Percentiles rank a stretch among this genome's conserved stretches.
Evolutionary conservation across 1,140 invertebrate species (phyloP).

Genomic region (Atta texana): DNA sequence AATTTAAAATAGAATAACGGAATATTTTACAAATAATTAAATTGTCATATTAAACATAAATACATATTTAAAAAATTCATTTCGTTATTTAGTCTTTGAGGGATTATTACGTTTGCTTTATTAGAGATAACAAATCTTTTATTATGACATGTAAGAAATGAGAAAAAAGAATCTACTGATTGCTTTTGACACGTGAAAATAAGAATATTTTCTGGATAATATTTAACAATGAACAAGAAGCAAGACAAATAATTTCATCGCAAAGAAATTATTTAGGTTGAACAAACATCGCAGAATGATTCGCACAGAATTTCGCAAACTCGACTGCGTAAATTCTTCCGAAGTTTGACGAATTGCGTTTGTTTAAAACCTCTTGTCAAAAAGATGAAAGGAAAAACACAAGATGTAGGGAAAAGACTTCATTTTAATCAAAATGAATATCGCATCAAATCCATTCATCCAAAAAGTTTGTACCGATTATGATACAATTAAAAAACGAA

Average conservation of each 20-base stretch:
- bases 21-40: neutral
- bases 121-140: neutral
- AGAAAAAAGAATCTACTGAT: neutral
- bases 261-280: slow-evolving; percentile 14
- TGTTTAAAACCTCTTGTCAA: neutral
- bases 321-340: neutral
- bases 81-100: neutral
- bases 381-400: slow-evolving; percentile 1
- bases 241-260: too few species aligned
- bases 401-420: neutral
- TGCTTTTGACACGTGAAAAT: neutral
- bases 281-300: neutral
- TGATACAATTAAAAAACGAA: slow-evolving; percentile 24
- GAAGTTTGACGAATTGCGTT: neutral
- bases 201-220: neutral
- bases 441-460: neutral
- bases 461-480: neutral
- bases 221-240: neutral
- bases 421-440: slow-evolving; percentile 10
- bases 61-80: neutral
- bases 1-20: neutral
- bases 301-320: neutral
- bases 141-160: neutral
- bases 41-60: neutral
- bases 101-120: neutral